phyloP scores from a whole-genome alignment of 2,888 invertebrate genomes.

The Morpho helenor region DNA sequence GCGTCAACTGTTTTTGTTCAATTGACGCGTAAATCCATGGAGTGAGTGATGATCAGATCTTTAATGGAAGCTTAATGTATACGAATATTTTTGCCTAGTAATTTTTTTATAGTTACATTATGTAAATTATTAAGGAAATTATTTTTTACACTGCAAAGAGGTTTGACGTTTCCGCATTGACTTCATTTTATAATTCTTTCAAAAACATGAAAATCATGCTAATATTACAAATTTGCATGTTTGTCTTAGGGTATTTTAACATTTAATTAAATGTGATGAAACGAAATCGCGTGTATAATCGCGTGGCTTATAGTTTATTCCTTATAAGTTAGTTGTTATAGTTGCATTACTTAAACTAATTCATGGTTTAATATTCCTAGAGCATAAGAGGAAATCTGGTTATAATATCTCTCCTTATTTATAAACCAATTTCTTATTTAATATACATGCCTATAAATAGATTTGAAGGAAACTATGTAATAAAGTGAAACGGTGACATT shows the following conservation, averaged over 20 bases:
- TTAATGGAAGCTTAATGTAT: constrained; percentile 45
- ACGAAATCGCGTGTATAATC: no score
- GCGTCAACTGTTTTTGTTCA: constrained; percentile 73
- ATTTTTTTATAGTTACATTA: not conserved
- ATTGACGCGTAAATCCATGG: constrained; percentile 68
- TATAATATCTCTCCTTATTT: constrained; percentile 21
- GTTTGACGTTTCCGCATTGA: no score
- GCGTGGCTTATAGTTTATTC: no score
- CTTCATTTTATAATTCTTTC: no score
- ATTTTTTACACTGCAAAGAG: not conserved
- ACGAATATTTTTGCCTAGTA: constrained; percentile 22
- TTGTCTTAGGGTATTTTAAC: no score
- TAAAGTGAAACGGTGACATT: constrained; percentile 14
- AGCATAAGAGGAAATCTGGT: constrained; percentile 18
- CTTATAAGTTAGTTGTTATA: not conserved
- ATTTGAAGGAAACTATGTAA: constrained; percentile 15
- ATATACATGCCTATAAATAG: constrained; percentile 24
- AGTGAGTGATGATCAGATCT: constrained; percentile 66
- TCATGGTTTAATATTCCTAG: constrained; percentile 11
- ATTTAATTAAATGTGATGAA: no score
- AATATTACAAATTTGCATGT: no score
- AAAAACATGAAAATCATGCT: no score
- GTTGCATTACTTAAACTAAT: constrained; percentile 5
- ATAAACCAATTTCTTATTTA: constrained; percentile 20
- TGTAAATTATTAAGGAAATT: not conserved